Evolutionary conservation across 2,113 vertebrate species (phyloP).

Genomic region (Cyrtonyx montezumae): DNA sequence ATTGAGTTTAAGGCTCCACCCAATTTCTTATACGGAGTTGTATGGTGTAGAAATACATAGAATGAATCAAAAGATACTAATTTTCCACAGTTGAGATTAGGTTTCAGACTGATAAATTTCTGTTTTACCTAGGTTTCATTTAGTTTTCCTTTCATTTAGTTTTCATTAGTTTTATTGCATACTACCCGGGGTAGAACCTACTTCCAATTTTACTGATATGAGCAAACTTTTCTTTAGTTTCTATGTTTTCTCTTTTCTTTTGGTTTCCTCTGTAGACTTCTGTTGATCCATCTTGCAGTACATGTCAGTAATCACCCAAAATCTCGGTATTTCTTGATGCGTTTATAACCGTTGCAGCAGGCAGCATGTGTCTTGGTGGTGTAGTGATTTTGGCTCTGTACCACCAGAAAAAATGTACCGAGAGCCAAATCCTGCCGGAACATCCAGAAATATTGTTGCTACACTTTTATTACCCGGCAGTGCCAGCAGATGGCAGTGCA

Average conservation of each 20-base stretch:
- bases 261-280: not conserved
- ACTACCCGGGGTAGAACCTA: not conserved
- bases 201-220: not conserved
- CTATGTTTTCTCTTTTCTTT: not conserved
- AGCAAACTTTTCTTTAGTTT: not conserved
- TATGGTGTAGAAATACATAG: not conserved
- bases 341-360: not conserved
- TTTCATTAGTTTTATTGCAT: not conserved
- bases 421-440: not conserved
- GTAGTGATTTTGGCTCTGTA: not conserved
- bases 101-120: not conserved
- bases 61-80: not conserved
- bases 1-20: not conserved
- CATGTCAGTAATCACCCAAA: rapidly evolving
- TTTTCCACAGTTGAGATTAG: not conserved
- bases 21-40: not conserved
- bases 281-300: not conserved
- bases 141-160: not conserved
- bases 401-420: rapidly evolving
- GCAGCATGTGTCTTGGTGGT: not conserved
- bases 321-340: not conserved
- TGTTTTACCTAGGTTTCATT: not conserved
- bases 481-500: conserved; percentile 79
- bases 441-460: rapidly evolving
- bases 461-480: not conserved